Evolutionary conservation across 2,797 vertebrate species (phyloP), one percentile per base, ranked within the genome.

Genomic region (Staurois parvus): DNA sequence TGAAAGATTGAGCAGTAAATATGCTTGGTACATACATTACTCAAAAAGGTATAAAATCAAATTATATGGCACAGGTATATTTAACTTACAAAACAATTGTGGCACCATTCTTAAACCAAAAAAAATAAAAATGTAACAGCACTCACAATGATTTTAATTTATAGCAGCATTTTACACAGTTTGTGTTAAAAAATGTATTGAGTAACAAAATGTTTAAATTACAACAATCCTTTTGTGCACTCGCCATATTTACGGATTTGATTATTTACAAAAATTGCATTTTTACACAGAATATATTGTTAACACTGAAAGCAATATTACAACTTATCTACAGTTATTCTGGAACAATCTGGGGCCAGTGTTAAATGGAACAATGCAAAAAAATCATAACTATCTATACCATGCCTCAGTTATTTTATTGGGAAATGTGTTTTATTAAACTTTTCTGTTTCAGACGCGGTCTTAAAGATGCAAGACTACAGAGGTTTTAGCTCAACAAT

Each of bases 141-240:
- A 91, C 89, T 90, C 90, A 93, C 89, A 91, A 91, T 88, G 62
- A 56, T 82, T 91, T 93, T 91, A 90, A 92, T 90, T 92, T 90
- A 92, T 93, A 95, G 94, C 94, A 94, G 94, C 93, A 93, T 92
- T 91, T 92, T 92, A 93, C 92, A 91, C 92, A 91, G 92, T 85
- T 81, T 89, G 90, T 91, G 89, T 92, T 93, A 92, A 91, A 92
- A 86, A 88, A 91, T 90, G 87, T 90, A 81, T 89, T 89, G 89
- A 92, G 92, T 91, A 94, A 92, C 89, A 92, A 90, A 90, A 91
- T 90, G 85, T 88, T 90, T 92, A 93, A 93, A 92, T 92, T 93
- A 92, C 88, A 90, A 91, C 89, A 91, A 92, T 91, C 89, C 93
- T 93, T n/a, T 91, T 93, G 91, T 92, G 91, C 89, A 92, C 90